phyloP scores from a whole-genome alignment of 1,140 invertebrate genomes.

The Dolichoris vasculosae region DNA sequence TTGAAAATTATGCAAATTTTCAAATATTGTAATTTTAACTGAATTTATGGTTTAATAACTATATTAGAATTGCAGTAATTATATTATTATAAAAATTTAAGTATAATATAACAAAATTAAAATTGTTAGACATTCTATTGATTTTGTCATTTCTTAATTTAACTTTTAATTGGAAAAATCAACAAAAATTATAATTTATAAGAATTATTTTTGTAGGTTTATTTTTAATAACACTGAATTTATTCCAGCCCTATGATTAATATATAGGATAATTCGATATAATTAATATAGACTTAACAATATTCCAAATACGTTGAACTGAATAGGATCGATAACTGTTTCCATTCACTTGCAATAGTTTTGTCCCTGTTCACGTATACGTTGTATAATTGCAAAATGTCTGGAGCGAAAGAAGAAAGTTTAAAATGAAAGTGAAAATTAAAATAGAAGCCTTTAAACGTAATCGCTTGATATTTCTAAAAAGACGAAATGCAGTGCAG shows the following conservation, averaged over 20 bases:
- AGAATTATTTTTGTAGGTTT: too few species aligned
- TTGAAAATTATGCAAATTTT: too few species aligned
- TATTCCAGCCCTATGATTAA: not conserved
- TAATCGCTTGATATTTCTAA: not conserved
- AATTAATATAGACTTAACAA: not conserved
- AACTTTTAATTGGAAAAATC: too few species aligned
- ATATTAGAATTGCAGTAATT: too few species aligned
- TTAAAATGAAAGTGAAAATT: not conserved
- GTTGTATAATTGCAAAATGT: not conserved
- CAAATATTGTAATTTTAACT: too few species aligned
- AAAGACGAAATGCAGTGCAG: not conserved
- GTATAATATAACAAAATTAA: too few species aligned
- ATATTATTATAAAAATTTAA: too few species aligned
- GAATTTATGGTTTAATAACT: too few species aligned
- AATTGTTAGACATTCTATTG: too few species aligned
- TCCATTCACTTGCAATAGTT: not conserved
- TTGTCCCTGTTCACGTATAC: not conserved
- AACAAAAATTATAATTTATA: too few species aligned
- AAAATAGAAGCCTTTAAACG: not conserved
- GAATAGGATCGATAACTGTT: not conserved
- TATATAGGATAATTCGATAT: not conserved
- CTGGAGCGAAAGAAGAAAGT: not conserved
- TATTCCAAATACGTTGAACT: not conserved
- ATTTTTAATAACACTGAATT: too few species aligned
- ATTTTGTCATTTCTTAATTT: too few species aligned